Base-by-base conservation (phyloP, 2,888 invertebrate genomes). In the Phengaris arion region DNA sequence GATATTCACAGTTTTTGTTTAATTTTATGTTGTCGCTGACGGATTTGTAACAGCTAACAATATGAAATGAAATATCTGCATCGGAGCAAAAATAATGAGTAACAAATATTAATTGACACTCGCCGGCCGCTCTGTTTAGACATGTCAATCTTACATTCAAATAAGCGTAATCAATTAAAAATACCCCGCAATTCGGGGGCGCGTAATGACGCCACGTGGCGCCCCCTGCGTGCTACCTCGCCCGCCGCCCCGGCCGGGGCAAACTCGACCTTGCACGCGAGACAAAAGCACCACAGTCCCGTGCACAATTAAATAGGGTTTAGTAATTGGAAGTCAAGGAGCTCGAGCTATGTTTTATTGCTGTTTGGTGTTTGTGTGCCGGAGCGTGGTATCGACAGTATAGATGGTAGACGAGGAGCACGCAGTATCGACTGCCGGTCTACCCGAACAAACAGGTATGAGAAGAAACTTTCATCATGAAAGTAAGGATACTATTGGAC, bases 161-260 rank as follows among this genome's bases (percentile, higher is more conserved):
- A 91, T 89, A 89, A 88, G 84, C 90, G 88, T 87, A 87, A 87
- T 90, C 90, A 91, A 91, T 92, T 91, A 91, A 89, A 22, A 85
- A 84, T 84, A 83, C 85, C 85, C 74, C 82, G 83, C 82, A 84
- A 83, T 86, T 87, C 82, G 84, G 85, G 87, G 89, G 86, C 80
- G 83, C 79, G 81, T 90, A 90, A 91, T 91, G 88, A 88, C 87
- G 90, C 81, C 91, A 89, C 92, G 92, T 90, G 92, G 83, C 89
- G 82, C 81, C 86, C 87, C 85, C 85, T 79, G 76, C 77, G 75
- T 48, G 35, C 74, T 7, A 9, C 48, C 55, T 1, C 55, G 55
- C n/a, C 55, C 55, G n/a, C 55, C 13, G 13, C 1, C 6, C 1
- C 22, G 6, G 35, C 64, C 64, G 35, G 12, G 64, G 64, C 12